Conservation (phyloP, 2,888 invertebrate genomes). For the Eristalis arbustorum region DNA sequence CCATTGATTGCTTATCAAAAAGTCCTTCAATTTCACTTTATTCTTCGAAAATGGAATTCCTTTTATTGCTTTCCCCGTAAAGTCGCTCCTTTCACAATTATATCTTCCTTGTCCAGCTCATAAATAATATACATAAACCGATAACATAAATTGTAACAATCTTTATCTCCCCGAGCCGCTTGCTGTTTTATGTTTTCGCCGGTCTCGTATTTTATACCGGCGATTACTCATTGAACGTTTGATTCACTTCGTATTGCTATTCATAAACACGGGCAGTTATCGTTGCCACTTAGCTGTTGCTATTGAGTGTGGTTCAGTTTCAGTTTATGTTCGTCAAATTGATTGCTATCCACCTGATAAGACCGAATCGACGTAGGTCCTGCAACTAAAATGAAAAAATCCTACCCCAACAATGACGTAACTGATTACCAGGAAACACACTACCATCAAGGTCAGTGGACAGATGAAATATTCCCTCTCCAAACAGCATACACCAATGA, state of each 20-base stretch:
- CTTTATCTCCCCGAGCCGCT: background rate
- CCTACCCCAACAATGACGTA: constrained; percentile 8
- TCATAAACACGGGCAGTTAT: background rate
- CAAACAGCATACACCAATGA: background rate
- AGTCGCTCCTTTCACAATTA: no score
- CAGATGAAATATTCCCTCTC: background rate
- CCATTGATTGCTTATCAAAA: no score
- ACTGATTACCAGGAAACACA: background rate
- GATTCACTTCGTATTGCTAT: background rate
- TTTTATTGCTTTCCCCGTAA: no score
- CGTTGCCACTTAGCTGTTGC: background rate
- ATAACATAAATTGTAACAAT: background rate
- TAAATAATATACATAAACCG: background rate
- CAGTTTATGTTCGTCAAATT: background rate
- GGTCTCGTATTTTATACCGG: background rate
- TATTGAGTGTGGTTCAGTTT: background rate
- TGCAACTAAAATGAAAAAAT: background rate
- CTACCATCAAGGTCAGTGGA: background rate
- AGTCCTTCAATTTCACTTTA: no score
- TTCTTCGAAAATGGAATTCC: no score
- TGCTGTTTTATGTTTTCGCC: background rate
- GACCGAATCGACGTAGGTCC: background rate
- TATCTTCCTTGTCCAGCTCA: background rate
- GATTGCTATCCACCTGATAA: background rate
- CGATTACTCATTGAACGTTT: background rate